Evolutionary conservation across 2,888 invertebrate genomes (phyloP).

Genomic region (Drepanosiphum platanoidis): DNA sequence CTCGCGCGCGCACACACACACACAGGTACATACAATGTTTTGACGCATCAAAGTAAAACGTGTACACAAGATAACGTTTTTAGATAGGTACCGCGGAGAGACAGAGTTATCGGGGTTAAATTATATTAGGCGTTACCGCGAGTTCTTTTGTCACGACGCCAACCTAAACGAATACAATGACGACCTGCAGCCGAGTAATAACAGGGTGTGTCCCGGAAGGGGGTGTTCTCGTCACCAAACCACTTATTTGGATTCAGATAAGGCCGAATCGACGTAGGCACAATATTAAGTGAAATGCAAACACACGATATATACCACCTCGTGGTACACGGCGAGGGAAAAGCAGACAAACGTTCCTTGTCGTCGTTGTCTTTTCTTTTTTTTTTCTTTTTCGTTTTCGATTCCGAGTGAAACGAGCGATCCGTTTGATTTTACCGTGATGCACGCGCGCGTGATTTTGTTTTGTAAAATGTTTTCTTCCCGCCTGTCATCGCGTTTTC

Average conservation of each 20-base stretch:
- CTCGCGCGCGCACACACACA: not conserved
- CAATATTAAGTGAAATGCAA: not conserved
- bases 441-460: not conserved
- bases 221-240: not conserved
- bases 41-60: slow-evolving; percentile 3
- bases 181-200: not conserved
- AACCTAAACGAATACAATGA: not conserved
- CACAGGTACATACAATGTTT: not conserved
- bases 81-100: not conserved
- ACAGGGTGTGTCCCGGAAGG: not conserved
- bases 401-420: too few species aligned
- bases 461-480: not conserved
- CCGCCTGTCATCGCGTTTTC: too few species aligned
- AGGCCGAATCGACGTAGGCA: not conserved
- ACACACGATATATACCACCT: not conserved
- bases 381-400: too few species aligned
- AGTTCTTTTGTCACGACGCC: not conserved
- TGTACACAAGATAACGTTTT: not conserved
- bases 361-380: too few species aligned
- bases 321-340: too few species aligned
- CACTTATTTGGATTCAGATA: slow-evolving; percentile 25
- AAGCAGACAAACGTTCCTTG: too few species aligned
- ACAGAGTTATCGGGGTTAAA: not conserved
- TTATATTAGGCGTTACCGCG: not conserved
- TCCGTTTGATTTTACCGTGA: not conserved